These are phyloP conservation scores for Lapara coniferarum DNA, from an alignment of 2,888 invertebrate genomes.

Conservation along the genomic window DNA sequence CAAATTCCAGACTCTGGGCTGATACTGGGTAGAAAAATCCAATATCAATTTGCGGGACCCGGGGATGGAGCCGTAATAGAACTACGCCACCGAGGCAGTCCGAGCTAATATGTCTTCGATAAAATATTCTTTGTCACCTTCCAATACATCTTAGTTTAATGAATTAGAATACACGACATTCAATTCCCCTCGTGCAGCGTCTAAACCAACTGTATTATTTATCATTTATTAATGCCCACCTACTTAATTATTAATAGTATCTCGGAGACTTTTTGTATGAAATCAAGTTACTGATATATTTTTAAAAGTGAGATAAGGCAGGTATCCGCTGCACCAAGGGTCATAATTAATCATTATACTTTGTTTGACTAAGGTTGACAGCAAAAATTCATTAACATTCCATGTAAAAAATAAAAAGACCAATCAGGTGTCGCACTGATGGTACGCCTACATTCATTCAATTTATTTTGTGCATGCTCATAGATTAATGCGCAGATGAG, in stretches of 20 bases:
- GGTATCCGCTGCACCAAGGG: slow-evolving; percentile 52
- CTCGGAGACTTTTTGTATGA: slow-evolving; percentile 14
- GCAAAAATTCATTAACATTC: slow-evolving; percentile 82
- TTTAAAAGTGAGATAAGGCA: slow-evolving; percentile 45
- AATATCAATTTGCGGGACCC: no score
- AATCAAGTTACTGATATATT: slow-evolving; percentile 30
- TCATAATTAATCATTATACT: slow-evolving; percentile 76
- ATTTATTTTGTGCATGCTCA: slow-evolving; percentile 70
- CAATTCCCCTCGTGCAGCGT: not conserved
- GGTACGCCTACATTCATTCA: slow-evolving; percentile 76
- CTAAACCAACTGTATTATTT: not conserved
- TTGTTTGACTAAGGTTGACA: slow-evolving; percentile 78
- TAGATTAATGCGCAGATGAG: slow-evolving; percentile 52
- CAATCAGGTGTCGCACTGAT: slow-evolving; percentile 71
- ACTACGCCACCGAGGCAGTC: no score
- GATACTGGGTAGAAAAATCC: no score
- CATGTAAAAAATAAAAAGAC: slow-evolving; percentile 72
- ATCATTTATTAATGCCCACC: slow-evolving; percentile 32
- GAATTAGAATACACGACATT: not conserved
- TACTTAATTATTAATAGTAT: slow-evolving; percentile 34
- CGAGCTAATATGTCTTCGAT: no score
- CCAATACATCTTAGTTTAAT: no score
- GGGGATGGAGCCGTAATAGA: no score
- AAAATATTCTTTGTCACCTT: no score
- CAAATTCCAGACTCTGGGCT: no score